Evolutionary conservation across 1,140 invertebrate genomes (phyloP).

Genomic region (Penaeus japonicus): DNA sequence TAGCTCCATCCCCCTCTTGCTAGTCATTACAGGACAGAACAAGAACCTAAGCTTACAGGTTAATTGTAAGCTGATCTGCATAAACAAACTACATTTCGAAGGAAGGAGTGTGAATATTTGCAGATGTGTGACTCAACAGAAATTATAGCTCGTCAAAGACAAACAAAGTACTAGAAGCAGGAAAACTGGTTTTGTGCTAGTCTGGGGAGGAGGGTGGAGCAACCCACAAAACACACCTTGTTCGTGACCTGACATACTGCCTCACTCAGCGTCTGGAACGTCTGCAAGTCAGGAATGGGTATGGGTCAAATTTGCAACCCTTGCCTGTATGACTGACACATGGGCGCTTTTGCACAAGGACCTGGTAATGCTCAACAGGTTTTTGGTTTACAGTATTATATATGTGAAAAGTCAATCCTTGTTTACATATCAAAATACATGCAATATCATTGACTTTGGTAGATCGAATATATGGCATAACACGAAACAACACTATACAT

Average conservation of each 20-base stretch:
- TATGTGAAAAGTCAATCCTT: no score
- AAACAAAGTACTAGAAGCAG: background rate
- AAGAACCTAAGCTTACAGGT: background rate
- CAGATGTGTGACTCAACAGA: background rate
- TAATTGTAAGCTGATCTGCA: background rate
- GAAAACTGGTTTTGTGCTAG: background rate
- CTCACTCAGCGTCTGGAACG: slow-evolving; percentile 56
- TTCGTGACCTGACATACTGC: slow-evolving; percentile 57
- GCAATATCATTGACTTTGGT: no score
- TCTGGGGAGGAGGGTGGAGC: background rate
- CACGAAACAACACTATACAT: no score
- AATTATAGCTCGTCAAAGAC: background rate
- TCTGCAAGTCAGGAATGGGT: slow-evolving; percentile 55
- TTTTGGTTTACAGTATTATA: no score
- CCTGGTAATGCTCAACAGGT: no score
- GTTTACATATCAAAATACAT: no score
- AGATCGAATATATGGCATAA: no score
- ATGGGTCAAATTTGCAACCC: background rate
- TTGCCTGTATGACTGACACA: no score
- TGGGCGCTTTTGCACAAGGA: no score
- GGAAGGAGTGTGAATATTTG: background rate
- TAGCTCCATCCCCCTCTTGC: background rate
- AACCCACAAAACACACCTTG: slow-evolving; percentile 50
- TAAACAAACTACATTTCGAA: slow-evolving; percentile 10
- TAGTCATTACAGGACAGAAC: background rate